Evolutionary conservation across 2,888 invertebrate species (phyloP).

Genomic region (Polymixis lichenea): DNA sequence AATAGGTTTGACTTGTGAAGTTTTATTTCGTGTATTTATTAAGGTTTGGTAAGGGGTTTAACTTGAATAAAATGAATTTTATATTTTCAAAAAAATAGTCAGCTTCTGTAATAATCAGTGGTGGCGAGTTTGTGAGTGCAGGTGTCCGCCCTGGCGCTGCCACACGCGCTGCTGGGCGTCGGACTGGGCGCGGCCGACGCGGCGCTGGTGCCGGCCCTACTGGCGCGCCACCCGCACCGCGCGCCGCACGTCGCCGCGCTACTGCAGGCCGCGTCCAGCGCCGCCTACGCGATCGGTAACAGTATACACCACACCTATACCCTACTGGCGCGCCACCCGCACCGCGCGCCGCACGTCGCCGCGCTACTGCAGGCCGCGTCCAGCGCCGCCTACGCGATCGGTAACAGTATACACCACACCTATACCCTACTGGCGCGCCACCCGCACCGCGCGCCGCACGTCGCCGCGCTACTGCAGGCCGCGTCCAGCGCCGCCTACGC

Average conservation of each 20-base stretch:
- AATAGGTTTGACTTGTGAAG: no score
- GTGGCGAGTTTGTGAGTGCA: conserved; percentile 37
- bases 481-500: not conserved
- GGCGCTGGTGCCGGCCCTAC: conserved; percentile 85
- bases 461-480: not conserved
- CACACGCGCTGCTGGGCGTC: conserved; percentile 84
- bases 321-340: conserved; percentile 28
- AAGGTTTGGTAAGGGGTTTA: no score
- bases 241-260: conserved; percentile 81
- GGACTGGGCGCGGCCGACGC: conserved; percentile 84
- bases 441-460: not conserved
- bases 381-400: conserved; percentile 82
- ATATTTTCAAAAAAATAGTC: not conserved
- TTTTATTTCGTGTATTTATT: no score
- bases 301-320: not conserved
- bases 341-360: conserved; percentile 71
- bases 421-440: no score
- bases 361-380: conserved; percentile 68
- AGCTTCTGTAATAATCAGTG: not conserved
- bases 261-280: conserved; percentile 83
- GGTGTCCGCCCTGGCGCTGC: conserved; percentile 76
- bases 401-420: conserved; percentile 53
- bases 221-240: conserved; percentile 68
- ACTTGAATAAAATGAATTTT: not conserved
- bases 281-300: conserved; percentile 80